Conservation (phyloP, 2,888 invertebrate species). For the Drosophila suboccidentalis region DNA sequence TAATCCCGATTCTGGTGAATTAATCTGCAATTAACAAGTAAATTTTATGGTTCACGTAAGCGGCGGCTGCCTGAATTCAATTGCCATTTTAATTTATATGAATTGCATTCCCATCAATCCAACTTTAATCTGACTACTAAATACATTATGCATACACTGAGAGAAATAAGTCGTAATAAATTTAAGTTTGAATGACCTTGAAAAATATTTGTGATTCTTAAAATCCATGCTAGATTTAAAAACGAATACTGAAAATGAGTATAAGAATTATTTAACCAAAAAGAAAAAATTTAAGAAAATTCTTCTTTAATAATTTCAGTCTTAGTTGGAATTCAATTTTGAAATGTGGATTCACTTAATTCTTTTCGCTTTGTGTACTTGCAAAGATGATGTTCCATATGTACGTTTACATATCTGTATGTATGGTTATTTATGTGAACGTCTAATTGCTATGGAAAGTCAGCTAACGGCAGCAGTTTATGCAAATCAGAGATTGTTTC, state of each 20-base stretch:
- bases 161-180: not conserved
- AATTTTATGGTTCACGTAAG: constrained; percentile 38
- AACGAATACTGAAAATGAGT: too few relatives aligned
- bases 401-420: not conserved
- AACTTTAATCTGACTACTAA: constrained; percentile 5
- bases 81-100: constrained; percentile 44
- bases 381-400: not conserved
- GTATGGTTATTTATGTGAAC: constrained; percentile 57
- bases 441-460: constrained; percentile 47
- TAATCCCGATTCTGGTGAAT: constrained; percentile 21
- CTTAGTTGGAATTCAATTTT: too few relatives aligned
- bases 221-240: not conserved
- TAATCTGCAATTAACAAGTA: constrained; percentile 28
- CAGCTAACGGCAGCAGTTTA: constrained; percentile 33
- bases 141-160: constrained; percentile 7
- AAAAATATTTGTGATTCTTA: not conserved
- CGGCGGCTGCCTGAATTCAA: constrained; percentile 25
- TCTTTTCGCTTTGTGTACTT: not conserved
- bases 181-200: not conserved
- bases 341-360: not conserved
- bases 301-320: not conserved
- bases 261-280: too few relatives aligned
- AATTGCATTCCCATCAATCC: constrained; percentile 57
- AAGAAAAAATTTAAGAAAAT: too few relatives aligned
- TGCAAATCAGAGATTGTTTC: constrained; percentile 33